Evolutionary conservation across 2,797 vertebrate genomes (phyloP).

Genomic region (Gallinago solitaria): DNA sequence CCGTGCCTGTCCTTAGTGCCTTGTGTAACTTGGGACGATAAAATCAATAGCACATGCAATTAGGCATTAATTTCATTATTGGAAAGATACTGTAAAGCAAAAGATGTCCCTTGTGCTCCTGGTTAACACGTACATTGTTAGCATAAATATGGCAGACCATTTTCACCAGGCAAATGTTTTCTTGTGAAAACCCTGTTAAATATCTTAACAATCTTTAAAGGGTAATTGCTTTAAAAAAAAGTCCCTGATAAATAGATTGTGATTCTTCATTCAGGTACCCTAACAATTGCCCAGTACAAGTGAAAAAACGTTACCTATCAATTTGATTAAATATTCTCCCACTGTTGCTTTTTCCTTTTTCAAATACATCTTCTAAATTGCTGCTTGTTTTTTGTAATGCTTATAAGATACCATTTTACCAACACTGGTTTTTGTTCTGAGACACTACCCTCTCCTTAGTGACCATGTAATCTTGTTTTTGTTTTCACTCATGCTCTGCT

Average conservation of each 20-base stretch:
- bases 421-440: accelerated
- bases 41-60: conserved; percentile 29
- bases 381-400: background rate
- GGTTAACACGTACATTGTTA: background rate
- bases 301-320: background rate
- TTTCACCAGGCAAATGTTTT: background rate
- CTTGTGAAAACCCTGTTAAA: background rate
- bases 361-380: background rate
- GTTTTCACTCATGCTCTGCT: background rate
- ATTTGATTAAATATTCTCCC: background rate
- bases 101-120: background rate
- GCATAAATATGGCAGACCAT: background rate
- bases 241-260: background rate
- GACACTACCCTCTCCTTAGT: background rate
- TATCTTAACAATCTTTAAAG: background rate
- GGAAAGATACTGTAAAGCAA: background rate
- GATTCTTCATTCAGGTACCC: background rate
- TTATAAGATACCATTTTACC: background rate
- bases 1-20: background rate
- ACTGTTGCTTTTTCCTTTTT: background rate
- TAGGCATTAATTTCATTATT: conserved; percentile 28
- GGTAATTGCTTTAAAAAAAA: background rate
- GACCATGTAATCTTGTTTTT: background rate
- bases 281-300: background rate
- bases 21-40: background rate